Conservation (phyloP, 2,888 invertebrate species). For the Hirtodrosophila confusa region DNA sequence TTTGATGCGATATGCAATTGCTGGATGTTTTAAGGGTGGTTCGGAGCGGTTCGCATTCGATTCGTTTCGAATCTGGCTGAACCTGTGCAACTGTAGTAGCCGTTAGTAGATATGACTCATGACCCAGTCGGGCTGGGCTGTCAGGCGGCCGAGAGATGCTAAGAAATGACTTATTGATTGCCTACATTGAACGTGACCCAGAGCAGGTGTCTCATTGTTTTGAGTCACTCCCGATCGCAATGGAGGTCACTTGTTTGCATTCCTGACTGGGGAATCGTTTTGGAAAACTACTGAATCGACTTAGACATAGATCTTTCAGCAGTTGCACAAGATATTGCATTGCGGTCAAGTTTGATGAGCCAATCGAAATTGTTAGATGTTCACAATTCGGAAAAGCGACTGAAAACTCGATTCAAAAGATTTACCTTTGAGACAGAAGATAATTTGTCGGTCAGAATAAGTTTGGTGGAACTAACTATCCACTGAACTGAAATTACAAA, state of each 20-base stretch:
- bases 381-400: no score
- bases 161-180: constrained; percentile 30
- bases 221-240: constrained; percentile 3
- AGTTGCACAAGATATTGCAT: no score
- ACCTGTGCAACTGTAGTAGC: constrained; percentile 1
- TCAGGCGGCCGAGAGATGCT: constrained; percentile 12
- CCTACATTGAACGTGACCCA: constrained; percentile 44
- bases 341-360: no score
- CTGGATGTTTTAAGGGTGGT: constrained; percentile 43
- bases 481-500: no score
- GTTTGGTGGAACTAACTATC: no score
- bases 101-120: constrained; percentile 37
- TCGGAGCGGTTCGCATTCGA: constrained; percentile 4
- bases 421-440: no score
- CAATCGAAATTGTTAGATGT: no score
- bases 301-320: no score
- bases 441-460: no score
- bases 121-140: constrained; percentile 36
- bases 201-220: constrained; percentile 40
- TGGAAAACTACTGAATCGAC: no score
- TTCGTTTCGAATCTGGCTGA: constrained; percentile 13
- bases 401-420: no score
- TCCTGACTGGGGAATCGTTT: no score
- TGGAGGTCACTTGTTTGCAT: constrained; percentile 17
- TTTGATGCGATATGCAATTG: constrained; percentile 56